Conservation (phyloP, 2,888 invertebrate species). For the Abscondita cerata region DNA sequence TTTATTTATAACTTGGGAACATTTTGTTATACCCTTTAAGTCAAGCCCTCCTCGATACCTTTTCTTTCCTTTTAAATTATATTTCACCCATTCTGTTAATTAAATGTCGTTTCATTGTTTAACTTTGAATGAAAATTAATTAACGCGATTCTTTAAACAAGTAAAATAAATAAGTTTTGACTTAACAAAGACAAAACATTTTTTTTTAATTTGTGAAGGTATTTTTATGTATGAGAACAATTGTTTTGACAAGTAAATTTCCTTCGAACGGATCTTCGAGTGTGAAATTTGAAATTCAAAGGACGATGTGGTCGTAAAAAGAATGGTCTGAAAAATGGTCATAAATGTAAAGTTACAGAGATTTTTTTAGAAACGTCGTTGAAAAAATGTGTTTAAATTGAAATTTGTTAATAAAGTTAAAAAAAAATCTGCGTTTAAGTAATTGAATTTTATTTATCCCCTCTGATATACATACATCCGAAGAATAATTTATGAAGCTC, state of each 20-base stretch:
- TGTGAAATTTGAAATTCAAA: not conserved
- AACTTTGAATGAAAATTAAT: constrained; percentile 7
- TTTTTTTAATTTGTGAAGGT: not conserved
- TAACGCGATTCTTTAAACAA: constrained; percentile 3
- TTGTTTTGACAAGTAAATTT: not conserved
- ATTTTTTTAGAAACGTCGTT: not conserved
- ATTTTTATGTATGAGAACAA: not conserved
- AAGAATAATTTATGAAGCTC: not conserved
- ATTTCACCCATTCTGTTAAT: constrained; percentile 10
- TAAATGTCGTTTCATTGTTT: constrained; percentile 17
- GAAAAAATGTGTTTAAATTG: not conserved
- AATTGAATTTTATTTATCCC: constrained; percentile 11
- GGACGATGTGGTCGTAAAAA: not conserved
- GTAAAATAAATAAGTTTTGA: not conserved
- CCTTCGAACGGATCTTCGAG: not conserved
- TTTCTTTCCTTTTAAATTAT: constrained; percentile 15
- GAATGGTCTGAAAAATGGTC: not conserved
- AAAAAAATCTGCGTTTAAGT: constrained; percentile 1
- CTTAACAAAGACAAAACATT: no score
- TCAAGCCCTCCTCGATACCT: not conserved
- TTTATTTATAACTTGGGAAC: constrained; percentile 24
- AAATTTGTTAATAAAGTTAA: not conserved
- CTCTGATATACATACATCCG: not conserved
- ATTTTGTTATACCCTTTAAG: constrained; percentile 1
- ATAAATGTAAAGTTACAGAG: not conserved